Evolutionary conservation across 35 echinoderm and acorn worm species (phyloP).

Genomic region (Diadema setosum): DNA sequence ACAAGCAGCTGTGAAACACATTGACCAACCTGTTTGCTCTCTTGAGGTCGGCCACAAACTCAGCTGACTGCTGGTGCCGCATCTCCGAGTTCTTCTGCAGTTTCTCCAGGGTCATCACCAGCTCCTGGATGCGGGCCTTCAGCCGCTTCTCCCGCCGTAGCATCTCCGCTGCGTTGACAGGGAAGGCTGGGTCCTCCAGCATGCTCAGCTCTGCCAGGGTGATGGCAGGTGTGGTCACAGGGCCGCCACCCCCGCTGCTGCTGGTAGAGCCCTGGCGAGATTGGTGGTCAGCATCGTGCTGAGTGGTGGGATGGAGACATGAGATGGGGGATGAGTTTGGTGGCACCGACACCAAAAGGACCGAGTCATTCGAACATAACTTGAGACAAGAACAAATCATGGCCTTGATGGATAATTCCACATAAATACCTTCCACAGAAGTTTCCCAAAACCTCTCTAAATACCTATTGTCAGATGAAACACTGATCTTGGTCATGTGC

Average conservation of each 20-base stretch:
- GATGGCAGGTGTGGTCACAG: slow-evolving; percentile 57
- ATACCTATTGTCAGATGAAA: too few species aligned
- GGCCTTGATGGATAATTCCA: too few species aligned
- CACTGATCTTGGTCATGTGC: too few species aligned
- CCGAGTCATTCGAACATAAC: too few species aligned
- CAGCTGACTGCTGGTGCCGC: slow-evolving; percentile 94
- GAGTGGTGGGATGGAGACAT: too few species aligned
- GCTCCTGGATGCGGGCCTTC: slow-evolving; percentile 73
- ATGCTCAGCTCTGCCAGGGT: slow-evolving; percentile 83
- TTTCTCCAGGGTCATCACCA: slow-evolving; percentile 89
- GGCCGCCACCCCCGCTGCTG: background rate
- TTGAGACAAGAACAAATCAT: too few species aligned
- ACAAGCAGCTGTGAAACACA: too few species aligned
- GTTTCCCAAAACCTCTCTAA: too few species aligned
- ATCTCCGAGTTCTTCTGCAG: slow-evolving; percentile 98
- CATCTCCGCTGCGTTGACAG: slow-evolving; percentile 65
- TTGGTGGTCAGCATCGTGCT: background rate
- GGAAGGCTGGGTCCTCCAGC: slow-evolving; percentile 74
- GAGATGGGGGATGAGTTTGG: too few species aligned
- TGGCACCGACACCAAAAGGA: too few species aligned
- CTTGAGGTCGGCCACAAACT: slow-evolving; percentile 98
- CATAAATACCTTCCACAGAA: too few species aligned
- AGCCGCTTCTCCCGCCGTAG: slow-evolving; percentile 80
- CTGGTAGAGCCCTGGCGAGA: background rate
- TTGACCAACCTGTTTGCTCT: slow-evolving; percentile 82